Conservation (phyloP, 2,797 vertebrate species). For the Molossus molossus region DNA sequence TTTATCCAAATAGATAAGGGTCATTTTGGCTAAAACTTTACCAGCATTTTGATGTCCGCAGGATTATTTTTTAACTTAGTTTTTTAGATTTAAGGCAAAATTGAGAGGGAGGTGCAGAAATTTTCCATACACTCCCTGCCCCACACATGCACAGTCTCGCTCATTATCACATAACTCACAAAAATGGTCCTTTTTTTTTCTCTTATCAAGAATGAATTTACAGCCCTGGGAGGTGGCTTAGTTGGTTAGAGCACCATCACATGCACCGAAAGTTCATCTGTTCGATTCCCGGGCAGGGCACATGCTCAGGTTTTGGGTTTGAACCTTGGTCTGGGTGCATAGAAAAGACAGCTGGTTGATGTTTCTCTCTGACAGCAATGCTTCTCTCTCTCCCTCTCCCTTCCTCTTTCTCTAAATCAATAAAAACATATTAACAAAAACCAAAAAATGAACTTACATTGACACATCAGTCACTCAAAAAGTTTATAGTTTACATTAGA, state of each 20-base stretch:
- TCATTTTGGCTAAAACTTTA: constrained; percentile 1
- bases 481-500: background rate
- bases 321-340: background rate
- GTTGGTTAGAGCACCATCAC: background rate
- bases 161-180: background rate
- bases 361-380: background rate
- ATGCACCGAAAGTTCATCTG: background rate
- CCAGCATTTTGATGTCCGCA: background rate
- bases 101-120: background rate
- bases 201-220: background rate
- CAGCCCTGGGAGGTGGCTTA: background rate
- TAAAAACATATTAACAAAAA: background rate
- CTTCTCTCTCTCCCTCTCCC: background rate
- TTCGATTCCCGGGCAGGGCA: background rate
- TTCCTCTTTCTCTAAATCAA: background rate
- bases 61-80: background rate
- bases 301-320: background rate
- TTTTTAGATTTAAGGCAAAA: background rate
- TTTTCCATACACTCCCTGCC: background rate
- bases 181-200: background rate
- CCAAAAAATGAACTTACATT: too few relatives aligned
- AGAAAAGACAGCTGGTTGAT: background rate
- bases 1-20: background rate
- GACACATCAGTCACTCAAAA: background rate
- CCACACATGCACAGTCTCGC: background rate